Base-by-base conservation (phyloP, 2,113 vertebrate genomes). In the Zosterops japonicus region DNA sequence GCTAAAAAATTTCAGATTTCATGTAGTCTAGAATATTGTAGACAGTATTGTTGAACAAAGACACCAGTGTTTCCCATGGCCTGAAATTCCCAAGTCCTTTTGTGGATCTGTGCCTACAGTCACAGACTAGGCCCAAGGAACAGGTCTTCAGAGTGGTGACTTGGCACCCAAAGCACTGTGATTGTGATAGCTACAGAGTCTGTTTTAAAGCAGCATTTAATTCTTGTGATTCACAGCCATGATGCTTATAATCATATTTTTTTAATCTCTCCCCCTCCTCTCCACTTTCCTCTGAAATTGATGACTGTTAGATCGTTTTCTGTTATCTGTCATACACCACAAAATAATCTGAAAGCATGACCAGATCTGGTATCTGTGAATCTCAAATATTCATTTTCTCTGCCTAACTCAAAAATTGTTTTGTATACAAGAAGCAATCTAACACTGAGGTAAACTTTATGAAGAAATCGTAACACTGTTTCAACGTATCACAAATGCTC, bases 361-460 rank as follows among this genome's bases (percentile, higher is more conserved):
- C 24, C 42, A 57, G 46, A 84, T 77, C 41, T 49, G 28, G 0
- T 82, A 83, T 28, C 72, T 87, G 29, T 50, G 84, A 71, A 95
- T 79, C 55, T 55, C 67, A 88, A 89, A 91, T 59, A 92, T 41
- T 81, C 11, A 74, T 92, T 89, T 92, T 87, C 64, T 68, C 81
- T 60, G 49, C 69, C 15, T 36, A 74, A n/a, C 63, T 89, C 8
- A 0, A 95, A 94, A 96, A 87, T 8, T 68, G 65, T 80, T 88
- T 87, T 89, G 90, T 68, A 87, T 71, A 84, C 72, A 95, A 86
- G 44, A 90, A 88, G 71, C 44, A 67, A 59, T 60, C 33, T 92
- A 93, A 90, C 70, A 78, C 25, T 71, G 85, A 94, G 90, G 85
- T 90, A 92, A 94, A 75, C 49, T 77, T 90, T n/a, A 79, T 53